Conservation (phyloP, 2,113 vertebrate species). For the Eulemur macaco region DNA sequence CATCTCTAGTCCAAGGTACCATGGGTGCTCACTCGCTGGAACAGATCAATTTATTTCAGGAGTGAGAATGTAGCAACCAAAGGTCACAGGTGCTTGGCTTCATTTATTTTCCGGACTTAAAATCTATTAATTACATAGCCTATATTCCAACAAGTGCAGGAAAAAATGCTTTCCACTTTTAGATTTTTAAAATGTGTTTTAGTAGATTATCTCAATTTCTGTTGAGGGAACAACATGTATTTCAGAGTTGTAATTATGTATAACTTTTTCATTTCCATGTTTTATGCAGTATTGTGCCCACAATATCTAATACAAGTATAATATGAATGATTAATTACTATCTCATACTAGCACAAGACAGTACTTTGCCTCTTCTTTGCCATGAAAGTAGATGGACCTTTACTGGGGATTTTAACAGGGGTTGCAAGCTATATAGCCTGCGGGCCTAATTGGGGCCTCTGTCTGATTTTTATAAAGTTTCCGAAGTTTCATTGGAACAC, state of each 20-base stretch:
- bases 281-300: conserved; percentile 40
- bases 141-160: conserved; percentile 11
- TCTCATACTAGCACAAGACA: neutral
- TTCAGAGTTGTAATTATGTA: conserved; percentile 57
- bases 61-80: conserved; percentile 5
- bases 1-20: neutral
- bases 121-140: conserved; percentile 55
- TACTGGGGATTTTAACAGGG: neutral
- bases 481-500: neutral
- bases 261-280: conserved; percentile 56
- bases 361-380: neutral
- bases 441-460: neutral
- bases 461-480: conserved; percentile 36
- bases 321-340: conserved; percentile 56
- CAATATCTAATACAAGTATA: conserved; percentile 42
- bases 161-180: conserved; percentile 27
- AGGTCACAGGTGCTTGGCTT: conserved; percentile 60
- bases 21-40: neutral
- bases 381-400: neutral
- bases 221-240: conserved; percentile 28
- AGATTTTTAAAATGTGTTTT: conserved; percentile 66
- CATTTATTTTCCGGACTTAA: conserved; percentile 61
- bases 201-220: conserved; percentile 54
- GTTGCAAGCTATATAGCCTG: neutral
- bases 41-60: conserved; percentile 42